phyloP scores from a whole-genome alignment of 1,140 invertebrate genomes.

The Hycleus cichorii region DNA sequence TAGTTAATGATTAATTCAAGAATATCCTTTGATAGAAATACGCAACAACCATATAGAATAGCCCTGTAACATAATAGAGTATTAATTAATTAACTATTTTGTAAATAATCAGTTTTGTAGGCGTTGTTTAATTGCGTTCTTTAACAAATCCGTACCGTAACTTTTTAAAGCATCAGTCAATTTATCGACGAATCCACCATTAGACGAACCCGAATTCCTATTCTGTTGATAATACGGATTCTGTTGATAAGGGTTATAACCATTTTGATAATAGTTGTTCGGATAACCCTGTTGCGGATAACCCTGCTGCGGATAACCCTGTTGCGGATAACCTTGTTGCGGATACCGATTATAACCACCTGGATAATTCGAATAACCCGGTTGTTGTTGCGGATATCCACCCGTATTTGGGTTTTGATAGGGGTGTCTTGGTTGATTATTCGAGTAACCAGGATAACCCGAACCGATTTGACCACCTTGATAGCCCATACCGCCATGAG shows the following conservation, averaged over 20 bases:
- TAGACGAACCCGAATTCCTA: constrained; percentile 5
- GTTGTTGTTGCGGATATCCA: constrained; percentile 19
- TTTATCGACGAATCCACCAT: constrained; percentile 17
- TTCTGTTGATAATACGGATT: constrained; percentile 12
- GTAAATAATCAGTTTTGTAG: neutral
- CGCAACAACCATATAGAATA: constrained; percentile 22
- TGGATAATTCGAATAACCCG: neutral
- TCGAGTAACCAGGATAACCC: constrained; percentile 12
- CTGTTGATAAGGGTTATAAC: constrained; percentile 2
- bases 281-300: constrained; percentile 12
- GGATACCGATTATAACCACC: constrained; percentile 19
- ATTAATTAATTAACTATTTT: constrained; percentile 4
- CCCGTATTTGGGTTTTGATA: neutral
- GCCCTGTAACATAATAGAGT: constrained; percentile 22
- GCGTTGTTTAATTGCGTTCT: constrained; percentile 15
- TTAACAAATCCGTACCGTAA: constrained; percentile 24
- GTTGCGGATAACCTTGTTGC: constrained; percentile 9
- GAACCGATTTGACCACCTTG: constrained; percentile 21
- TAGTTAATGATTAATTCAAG: constrained; percentile 9
- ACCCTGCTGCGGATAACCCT: constrained; percentile 14
- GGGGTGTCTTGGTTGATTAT: neutral
- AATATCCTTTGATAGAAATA: constrained; percentile 21
- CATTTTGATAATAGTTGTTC: constrained; percentile 2
- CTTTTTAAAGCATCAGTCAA: constrained; percentile 16
- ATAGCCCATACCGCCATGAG: constrained; percentile 16